phyloP scores from a whole-genome alignment of 2,888 invertebrate genomes.

The Nephrotoma guestfalica region DNA sequence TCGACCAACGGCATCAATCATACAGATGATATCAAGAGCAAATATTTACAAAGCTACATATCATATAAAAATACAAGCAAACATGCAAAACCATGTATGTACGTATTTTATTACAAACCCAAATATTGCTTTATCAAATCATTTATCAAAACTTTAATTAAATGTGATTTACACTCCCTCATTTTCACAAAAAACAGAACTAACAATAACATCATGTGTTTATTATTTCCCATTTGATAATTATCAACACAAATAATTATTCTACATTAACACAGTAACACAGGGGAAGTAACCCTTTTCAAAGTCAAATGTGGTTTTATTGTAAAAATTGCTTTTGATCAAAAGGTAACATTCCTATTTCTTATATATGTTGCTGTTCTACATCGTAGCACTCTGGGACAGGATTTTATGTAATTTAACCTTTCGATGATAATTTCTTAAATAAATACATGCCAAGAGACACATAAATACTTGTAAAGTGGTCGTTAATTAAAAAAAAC shows the following conservation, averaged over 20 bases:
- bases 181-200: neutral
- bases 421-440: neutral
- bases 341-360: neutral
- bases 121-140: neutral
- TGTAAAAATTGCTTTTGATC: neutral
- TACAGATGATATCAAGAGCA: neutral
- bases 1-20: neutral
- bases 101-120: neutral
- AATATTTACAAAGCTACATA: neutral
- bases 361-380: neutral
- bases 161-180: neutral
- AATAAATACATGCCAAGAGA: neutral
- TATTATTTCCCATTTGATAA: neutral
- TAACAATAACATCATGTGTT: neutral
- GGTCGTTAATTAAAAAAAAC: neutral
- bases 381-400: neutral
- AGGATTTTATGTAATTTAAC: neutral
- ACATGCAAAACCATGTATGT: neutral
- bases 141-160: neutral
- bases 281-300: neutral
- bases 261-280: neutral
- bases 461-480: neutral
- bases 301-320: neutral
- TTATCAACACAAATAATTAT: neutral
- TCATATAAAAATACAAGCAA: neutral